phyloP scores from a whole-genome alignment of 2,888 invertebrate species.

The Scotopteryx bipunctaria region DNA sequence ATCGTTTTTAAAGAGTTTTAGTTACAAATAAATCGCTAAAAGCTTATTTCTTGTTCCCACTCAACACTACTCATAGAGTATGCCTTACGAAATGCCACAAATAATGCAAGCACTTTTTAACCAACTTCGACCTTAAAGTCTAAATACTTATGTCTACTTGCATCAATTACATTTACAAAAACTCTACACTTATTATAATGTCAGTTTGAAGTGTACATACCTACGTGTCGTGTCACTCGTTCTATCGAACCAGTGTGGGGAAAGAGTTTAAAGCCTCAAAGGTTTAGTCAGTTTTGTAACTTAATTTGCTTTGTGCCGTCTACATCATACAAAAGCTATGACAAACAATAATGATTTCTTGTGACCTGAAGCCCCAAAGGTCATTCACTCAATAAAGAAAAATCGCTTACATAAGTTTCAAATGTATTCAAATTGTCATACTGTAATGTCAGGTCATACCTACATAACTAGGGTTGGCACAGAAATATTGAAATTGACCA shows the following conservation, averaged over 20 bases:
- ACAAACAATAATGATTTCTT: conserved; percentile 6
- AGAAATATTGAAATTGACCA: not conserved
- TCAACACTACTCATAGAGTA: conserved; percentile 20
- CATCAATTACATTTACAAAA: too few species aligned
- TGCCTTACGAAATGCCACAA: conserved; percentile 56
- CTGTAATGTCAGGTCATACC: conserved; percentile 7
- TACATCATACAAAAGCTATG: not conserved
- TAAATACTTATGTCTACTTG: conserved; percentile 21
- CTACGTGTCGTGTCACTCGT: too few species aligned
- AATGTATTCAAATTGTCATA: conserved; percentile 17
- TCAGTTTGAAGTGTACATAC: too few species aligned
- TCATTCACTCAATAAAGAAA: conserved; percentile 15
- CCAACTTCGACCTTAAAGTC: conserved; percentile 42
- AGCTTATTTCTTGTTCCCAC: conserved; percentile 29
- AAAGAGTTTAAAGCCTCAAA: too few species aligned
- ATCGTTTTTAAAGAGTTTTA: too few species aligned
- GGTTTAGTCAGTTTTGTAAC: too few species aligned
- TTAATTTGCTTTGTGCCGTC: too few species aligned
- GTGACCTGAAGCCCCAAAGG: conserved; percentile 8
- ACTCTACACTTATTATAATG: too few species aligned
- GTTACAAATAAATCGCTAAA: conserved; percentile 16
- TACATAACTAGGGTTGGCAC: conserved; percentile 10
- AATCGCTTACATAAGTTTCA: conserved; percentile 16
- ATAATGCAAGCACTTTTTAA: conserved; percentile 55
- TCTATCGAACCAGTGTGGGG: too few species aligned